Evolutionary conservation across 30 jellyfish, hydroid and myxozoan genomes (phyloP).

Genomic region (Turritopsis dohrnii): DNA sequence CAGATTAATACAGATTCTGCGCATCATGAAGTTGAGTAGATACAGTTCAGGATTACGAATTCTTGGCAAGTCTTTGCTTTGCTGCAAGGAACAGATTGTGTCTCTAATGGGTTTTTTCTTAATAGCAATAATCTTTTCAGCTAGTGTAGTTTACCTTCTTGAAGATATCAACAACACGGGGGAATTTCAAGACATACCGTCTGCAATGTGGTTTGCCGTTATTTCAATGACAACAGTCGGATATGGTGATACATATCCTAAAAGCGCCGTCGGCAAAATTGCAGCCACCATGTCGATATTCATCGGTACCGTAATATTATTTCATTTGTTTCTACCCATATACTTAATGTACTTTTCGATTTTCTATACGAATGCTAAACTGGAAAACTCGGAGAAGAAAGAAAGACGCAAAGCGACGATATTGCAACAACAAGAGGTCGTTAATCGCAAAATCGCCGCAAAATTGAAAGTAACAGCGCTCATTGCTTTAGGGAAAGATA

Average conservation of each 20-base stretch:
- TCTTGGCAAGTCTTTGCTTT: constrained; percentile 41
- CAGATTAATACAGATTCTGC: constrained; percentile 46
- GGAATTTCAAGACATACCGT: constrained; percentile 55
- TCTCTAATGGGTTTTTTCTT: constrained; percentile 40
- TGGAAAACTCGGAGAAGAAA: constrained; percentile 15
- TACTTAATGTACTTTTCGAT: constrained; percentile 67
- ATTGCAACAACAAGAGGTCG: neutral
- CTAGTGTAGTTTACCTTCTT: constrained; percentile 45
- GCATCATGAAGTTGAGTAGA: constrained; percentile 57
- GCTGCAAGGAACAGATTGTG: constrained; percentile 48
- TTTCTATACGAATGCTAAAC: constrained; percentile 39
- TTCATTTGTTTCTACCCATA: constrained; percentile 71
- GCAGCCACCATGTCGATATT: constrained; percentile 57
- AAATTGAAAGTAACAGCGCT: neutral
- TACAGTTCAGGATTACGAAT: constrained; percentile 63
- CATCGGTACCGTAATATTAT: constrained; percentile 59
- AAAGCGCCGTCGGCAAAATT: constrained; percentile 50
- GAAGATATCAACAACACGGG: constrained; percentile 19
- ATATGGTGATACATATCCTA: constrained; percentile 72
- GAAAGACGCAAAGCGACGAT: neutral
- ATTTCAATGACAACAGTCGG: constrained; percentile 80
- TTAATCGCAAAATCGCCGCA: neutral
- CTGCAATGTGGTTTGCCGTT: constrained; percentile 55
- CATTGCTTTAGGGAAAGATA: neutral
- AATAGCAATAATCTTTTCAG: constrained; percentile 45